A percentile compares a stretch with the other conserved stretches of the same genome.
Conservation (phyloP, 2,113 vertebrate species). For the Lophotis ruficrista region DNA sequence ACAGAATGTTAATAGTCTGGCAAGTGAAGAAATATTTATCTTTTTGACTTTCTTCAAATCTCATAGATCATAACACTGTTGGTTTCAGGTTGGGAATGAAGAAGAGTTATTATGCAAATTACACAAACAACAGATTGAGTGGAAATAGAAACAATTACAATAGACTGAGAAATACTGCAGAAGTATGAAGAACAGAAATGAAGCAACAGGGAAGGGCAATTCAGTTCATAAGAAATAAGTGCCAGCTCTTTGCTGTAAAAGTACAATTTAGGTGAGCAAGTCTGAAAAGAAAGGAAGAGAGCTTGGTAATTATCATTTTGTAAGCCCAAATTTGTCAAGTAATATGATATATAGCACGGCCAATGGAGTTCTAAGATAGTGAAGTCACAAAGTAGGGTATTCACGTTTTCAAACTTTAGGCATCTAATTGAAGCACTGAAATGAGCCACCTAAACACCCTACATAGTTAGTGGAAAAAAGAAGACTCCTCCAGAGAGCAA, state of each 20-base stretch:
- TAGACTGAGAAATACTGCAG: not conserved
- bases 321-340: not conserved
- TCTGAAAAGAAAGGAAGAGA: not conserved
- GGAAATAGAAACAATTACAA: not conserved
- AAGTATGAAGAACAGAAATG: not conserved
- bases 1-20: not conserved
- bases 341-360: not conserved
- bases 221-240: not conserved
- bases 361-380: not conserved
- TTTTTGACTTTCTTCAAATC: not conserved
- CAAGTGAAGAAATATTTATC: not conserved
- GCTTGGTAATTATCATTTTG: not conserved
- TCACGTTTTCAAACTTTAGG: not conserved
- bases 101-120: slow-evolving; percentile 8
- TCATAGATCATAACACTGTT: not conserved
- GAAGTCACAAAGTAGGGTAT: not conserved
- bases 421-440: not conserved
- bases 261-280: not conserved
- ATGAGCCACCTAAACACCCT: not conserved
- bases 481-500: not conserved
- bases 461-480: not conserved
- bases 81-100: not conserved
- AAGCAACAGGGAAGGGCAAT: not conserved
- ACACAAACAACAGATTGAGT: not conserved
- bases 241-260: not conserved